Evolutionary conservation across 2,113 vertebrate genomes (phyloP).

Genomic region (Axis porcinus): DNA sequence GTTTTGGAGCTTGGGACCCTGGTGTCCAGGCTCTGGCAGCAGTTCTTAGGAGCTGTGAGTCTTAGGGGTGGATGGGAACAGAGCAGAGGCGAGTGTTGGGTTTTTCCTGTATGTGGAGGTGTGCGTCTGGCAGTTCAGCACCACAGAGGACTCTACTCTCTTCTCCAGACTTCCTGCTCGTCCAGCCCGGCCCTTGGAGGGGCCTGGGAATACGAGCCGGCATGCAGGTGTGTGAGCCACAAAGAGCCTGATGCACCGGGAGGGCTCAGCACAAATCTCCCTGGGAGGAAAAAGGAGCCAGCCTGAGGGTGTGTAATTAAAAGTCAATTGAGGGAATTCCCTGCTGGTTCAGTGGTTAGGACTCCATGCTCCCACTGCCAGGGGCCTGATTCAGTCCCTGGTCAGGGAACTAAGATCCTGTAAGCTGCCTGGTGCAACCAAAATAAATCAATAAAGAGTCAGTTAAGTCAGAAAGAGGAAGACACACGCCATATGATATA

Average conservation of each 20-base stretch:
- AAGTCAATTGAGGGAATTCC: not conserved
- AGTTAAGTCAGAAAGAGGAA: not conserved
- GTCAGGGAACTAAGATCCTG: not conserved
- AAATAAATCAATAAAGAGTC: not conserved
- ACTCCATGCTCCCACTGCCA: not conserved
- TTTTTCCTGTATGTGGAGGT: rapidly evolving
- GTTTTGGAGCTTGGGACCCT: rapidly evolving
- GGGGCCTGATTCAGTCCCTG: not conserved
- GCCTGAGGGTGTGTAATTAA: rapidly evolving
- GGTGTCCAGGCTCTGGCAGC: rapidly evolving
- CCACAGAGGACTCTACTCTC: rapidly evolving
- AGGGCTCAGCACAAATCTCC: no score
- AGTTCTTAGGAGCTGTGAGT: rapidly evolving
- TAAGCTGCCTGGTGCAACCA: not conserved
- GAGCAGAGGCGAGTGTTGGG: rapidly evolving
- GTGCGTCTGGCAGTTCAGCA: not conserved
- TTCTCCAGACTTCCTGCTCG: rapidly evolving
- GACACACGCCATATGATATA: not conserved
- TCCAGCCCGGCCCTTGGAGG: rapidly evolving
- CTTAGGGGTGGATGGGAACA: not conserved
- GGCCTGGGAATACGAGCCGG: rapidly evolving
- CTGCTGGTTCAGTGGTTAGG: not conserved
- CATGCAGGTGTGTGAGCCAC: rapidly evolving
- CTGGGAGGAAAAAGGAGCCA: not conserved
- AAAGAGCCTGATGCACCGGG: not conserved